Evolutionary conservation across 1,140 invertebrate species (phyloP).

Genomic region (Drosophila miranda): DNA sequence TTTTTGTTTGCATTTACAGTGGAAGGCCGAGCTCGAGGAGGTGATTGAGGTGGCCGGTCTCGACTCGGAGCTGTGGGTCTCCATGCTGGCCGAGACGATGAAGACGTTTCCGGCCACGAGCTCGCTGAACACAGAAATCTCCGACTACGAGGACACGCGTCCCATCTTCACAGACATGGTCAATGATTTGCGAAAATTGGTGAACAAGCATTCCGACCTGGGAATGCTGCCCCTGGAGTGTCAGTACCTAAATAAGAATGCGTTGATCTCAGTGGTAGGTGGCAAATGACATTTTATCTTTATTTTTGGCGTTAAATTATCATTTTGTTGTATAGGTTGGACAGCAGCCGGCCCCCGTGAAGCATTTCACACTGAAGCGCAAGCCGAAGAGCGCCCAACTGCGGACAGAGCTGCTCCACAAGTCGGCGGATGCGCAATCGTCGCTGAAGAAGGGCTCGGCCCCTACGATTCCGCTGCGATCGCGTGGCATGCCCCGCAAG

Average conservation of each 20-base stretch:
- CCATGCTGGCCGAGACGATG: slow-evolving; percentile 97
- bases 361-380: slow-evolving; percentile 97
- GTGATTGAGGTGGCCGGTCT: slow-evolving; percentile 95
- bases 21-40: slow-evolving; percentile 95
- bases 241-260: slow-evolving; percentile 97
- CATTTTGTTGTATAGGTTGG: slow-evolving; percentile 82
- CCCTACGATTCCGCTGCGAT: slow-evolving; percentile 93
- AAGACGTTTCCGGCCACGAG: slow-evolving; percentile 95
- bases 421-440: slow-evolving; percentile 93
- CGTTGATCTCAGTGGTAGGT: slow-evolving; percentile 92
- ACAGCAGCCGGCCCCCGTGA: slow-evolving; percentile 86
- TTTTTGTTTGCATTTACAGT: slow-evolving; percentile 84
- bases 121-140: slow-evolving; percentile 92
- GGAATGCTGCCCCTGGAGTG: slow-evolving; percentile 97
- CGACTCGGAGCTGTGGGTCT: slow-evolving; percentile 98
- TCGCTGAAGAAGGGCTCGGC: slow-evolving; percentile 95
- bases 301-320: background rate
- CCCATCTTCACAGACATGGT: slow-evolving; percentile 95
- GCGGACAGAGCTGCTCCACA: slow-evolving; percentile 94
- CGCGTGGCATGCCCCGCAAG: slow-evolving; percentile 96
- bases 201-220: slow-evolving; percentile 93
- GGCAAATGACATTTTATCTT: background rate
- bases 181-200: slow-evolving; percentile 91
- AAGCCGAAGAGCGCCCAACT: slow-evolving; percentile 97
- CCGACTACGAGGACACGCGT: slow-evolving; percentile 92